Conservation (phyloP, 2,888 invertebrate species). For the Trimorus sp. region DNA sequence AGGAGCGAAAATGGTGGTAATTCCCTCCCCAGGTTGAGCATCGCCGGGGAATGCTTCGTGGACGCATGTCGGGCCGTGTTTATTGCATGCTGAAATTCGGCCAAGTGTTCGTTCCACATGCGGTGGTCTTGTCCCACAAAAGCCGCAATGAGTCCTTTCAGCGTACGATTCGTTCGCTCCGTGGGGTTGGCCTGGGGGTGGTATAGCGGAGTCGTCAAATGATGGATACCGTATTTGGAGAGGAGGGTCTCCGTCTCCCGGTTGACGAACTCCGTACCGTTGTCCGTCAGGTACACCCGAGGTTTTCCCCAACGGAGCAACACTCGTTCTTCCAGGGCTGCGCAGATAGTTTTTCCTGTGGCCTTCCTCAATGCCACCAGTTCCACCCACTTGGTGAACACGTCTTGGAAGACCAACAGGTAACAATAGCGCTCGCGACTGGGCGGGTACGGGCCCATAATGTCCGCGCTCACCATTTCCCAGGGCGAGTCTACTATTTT, state of each 20-base stretch:
- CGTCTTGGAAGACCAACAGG: neutral
- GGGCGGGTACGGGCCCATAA: slow-evolving; percentile 7
- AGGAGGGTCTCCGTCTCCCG: neutral
- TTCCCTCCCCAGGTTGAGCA: too few species aligned
- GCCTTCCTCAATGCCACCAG: neutral
- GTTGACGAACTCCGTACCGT: slow-evolving; percentile 20
- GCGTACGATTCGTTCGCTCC: neutral
- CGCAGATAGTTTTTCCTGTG: neutral
- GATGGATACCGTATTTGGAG: neutral
- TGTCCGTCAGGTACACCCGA: slow-evolving; percentile 2
- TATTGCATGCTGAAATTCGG: neutral
- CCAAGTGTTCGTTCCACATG: neutral
- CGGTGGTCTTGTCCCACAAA: neutral
- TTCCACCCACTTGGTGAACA: slow-evolving; percentile 6
- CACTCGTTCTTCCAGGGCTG: neutral
- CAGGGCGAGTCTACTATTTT: neutral
- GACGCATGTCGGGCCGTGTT: neutral
- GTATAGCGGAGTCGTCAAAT: neutral
- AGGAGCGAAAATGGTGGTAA: too few species aligned
- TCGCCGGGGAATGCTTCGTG: neutral
- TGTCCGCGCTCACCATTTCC: neutral
- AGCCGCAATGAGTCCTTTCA: neutral
- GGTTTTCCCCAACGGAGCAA: slow-evolving; percentile 15
- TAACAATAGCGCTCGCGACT: neutral
- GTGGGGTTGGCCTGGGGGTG: slow-evolving; percentile 19